Evolutionary conservation across 2,888 invertebrate genomes (phyloP), one percentile per base, ranked within the genome.

Genomic region (Adineta ricciae): DNA sequence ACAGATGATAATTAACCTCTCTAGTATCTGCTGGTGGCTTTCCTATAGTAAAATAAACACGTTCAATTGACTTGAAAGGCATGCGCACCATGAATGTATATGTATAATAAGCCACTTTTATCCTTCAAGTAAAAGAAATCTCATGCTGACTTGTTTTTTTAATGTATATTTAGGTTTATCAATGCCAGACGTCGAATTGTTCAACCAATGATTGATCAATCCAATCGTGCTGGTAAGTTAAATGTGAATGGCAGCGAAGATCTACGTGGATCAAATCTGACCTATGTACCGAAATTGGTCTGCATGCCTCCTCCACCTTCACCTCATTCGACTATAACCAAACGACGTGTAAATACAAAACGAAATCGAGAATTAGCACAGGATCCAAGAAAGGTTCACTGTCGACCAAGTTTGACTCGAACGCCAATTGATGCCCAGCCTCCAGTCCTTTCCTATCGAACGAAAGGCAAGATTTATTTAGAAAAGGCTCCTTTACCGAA

Each of bases 141-240:
- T 64, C 64, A 64, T 64, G 64, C 64, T 64, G 38, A 41, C 24
- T 41, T 78, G 8, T 41, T 41, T 78, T 78, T 41, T 16, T 78
- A 41, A 78, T 78, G 38, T 78, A n/a, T 78, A 24, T 78, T 24
- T 49, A 85, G 85, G 85, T 85, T 85, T 54, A 85, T 85, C 50
- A 85, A 85, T 73, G 85, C 85, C 32, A 72, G 85, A 73, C 83
- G 85, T 56, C 83, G 85, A 21, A 85, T 85, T 54, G 85, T 85
- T 41, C 85, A 85, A 50, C 85, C 85, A 38, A 85, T 85, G 85
- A 85, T 85, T 50, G 85, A 85, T 52, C 83, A 83, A 50, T 83
- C 83, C n/a, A 85, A 85, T 85, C 56, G 85, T 49, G 85, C 85
- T 41, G 85, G 85, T 54, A 85, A 84, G 78, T 78, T 78, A 41